These are phyloP conservation scores for Eleutherodactylus coqui DNA, from an alignment of 2,797 vertebrate genomes.

Conservation along the genomic window DNA sequence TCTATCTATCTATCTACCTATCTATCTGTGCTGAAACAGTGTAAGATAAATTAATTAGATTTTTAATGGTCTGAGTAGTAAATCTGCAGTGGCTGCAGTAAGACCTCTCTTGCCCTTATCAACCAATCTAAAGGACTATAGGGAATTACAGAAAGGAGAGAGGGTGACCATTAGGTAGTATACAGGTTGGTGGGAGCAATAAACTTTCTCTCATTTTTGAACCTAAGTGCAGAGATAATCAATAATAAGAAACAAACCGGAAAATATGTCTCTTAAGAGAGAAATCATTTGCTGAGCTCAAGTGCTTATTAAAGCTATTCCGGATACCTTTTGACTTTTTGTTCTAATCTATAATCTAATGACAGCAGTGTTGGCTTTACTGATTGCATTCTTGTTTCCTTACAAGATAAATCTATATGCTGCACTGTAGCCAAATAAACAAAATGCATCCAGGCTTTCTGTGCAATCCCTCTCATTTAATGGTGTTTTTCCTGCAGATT, in stretches of 20 bases:
- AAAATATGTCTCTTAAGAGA: slow-evolving; percentile 10
- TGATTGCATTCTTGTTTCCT: slow-evolving; percentile 41
- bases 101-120: slow-evolving; percentile 42
- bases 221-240: slow-evolving; percentile 62
- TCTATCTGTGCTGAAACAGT: not conserved
- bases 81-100: slow-evolving; percentile 32
- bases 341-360: slow-evolving; percentile 52
- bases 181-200: not conserved
- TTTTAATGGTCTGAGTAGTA: slow-evolving; percentile 36
- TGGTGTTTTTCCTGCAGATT: slow-evolving; percentile 28
- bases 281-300: slow-evolving; percentile 5
- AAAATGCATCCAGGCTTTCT: slow-evolving; percentile 24
- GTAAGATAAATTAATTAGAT: slow-evolving; percentile 19
- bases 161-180: slow-evolving; percentile 30
- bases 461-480: slow-evolving; percentile 29
- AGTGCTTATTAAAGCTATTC: slow-evolving; percentile 56
- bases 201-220: slow-evolving; percentile 28
- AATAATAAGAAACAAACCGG: slow-evolving; percentile 22
- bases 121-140: slow-evolving; percentile 28
- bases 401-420: slow-evolving; percentile 46
- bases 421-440: slow-evolving; percentile 22
- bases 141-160: slow-evolving; percentile 13
- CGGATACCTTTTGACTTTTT: slow-evolving; percentile 51
- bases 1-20: slow-evolving; percentile 5
- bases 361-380: slow-evolving; percentile 26